phyloP scores from a whole-genome alignment of 1,140 invertebrate species.

The Spodoptera frugiperda region DNA sequence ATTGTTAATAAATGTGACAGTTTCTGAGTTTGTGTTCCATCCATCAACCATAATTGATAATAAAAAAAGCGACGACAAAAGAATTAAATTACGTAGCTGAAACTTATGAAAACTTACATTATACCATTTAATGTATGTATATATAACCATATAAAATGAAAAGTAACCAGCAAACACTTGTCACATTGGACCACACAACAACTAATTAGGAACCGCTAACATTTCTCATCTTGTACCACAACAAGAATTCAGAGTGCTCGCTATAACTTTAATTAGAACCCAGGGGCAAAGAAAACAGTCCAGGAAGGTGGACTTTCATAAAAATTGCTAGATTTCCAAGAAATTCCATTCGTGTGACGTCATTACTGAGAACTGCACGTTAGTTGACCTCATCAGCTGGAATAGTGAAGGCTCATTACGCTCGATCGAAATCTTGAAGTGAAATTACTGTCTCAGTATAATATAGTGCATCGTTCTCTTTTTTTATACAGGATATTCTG shows the following conservation, averaged over 20 bases:
- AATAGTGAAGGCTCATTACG: neutral
- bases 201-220: conserved; percentile 33
- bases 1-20: no score
- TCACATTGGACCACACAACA: neutral
- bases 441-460: no score
- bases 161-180: no score
- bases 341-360: conserved; percentile 26
- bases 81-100: no score
- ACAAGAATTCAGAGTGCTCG: conserved; percentile 54
- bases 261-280: conserved; percentile 73
- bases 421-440: neutral
- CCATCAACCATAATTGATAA: no score
- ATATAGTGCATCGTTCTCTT: no score
- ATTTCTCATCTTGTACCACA: conserved; percentile 7
- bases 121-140: no score
- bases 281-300: conserved; percentile 63
- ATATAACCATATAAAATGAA: no score
- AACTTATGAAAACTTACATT: no score
- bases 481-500: no score
- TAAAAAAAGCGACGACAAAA: no score
- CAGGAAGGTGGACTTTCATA: conserved; percentile 49
- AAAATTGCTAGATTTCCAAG: conserved; percentile 52
- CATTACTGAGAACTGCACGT: neutral
- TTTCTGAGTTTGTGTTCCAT: no score
- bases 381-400: neutral